These are phyloP conservation scores for Clupea harengus DNA, from an alignment of 2,113 vertebrate genomes.

Conservation along the genomic window DNA sequence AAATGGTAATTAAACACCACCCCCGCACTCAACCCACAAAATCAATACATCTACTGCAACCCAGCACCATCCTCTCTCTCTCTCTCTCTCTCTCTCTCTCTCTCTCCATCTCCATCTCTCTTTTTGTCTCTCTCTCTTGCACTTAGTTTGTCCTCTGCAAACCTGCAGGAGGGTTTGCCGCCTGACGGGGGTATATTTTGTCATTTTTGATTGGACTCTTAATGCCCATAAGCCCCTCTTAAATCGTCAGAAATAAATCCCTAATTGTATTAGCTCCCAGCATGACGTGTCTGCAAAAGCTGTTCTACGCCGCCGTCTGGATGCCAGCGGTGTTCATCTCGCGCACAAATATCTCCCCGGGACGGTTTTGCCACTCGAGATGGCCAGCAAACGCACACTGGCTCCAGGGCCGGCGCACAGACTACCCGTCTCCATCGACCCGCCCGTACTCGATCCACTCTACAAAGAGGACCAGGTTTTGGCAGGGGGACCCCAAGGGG, in stretches of 20 bases:
- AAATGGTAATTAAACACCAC: conserved; percentile 5
- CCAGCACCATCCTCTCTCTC: not conserved
- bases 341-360: not conserved
- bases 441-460: no score
- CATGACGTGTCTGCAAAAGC: not conserved
- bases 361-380: not conserved
- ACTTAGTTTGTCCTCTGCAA: conserved; percentile 9
- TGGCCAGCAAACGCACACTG: no score
- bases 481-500: not conserved
- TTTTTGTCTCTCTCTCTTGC: not conserved
- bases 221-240: conserved; percentile 4
- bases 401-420: no score
- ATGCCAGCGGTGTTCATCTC: not conserved
- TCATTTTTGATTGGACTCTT: conserved; percentile 10
- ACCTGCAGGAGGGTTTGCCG: not conserved
- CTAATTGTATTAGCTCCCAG: not conserved
- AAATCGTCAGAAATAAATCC: conserved; percentile 4
- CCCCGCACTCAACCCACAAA: not conserved
- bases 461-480: not conserved
- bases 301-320: not conserved
- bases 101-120: no score
- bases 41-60: not conserved
- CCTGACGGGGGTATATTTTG: not conserved
- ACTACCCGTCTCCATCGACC: no score
- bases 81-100: not conserved